Evolutionary conservation across 2,113 vertebrate species (phyloP).

Genomic region (Falcunculus frontatus): DNA sequence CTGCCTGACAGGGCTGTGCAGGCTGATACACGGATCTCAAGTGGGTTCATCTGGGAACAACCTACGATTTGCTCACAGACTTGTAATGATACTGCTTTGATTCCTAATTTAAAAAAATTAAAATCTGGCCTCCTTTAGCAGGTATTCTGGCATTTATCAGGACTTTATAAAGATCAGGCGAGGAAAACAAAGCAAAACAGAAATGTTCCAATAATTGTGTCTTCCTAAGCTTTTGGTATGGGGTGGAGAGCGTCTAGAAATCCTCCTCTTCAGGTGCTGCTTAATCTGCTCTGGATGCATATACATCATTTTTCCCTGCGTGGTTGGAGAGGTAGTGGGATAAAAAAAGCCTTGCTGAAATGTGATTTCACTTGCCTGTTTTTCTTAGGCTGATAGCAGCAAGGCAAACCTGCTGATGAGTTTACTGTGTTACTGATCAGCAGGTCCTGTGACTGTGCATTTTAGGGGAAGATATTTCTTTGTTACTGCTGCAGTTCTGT

Average conservation of each 20-base stretch:
- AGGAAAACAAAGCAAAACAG: not conserved
- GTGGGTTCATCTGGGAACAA: not conserved
- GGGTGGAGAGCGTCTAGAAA: not conserved
- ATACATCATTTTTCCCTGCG: not conserved
- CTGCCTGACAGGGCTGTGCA: not conserved
- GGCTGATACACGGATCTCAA: not conserved
- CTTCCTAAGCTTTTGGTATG: not conserved
- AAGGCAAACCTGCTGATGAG: not conserved
- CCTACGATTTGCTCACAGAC: not conserved
- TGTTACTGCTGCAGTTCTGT: not conserved
- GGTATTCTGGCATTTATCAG: not conserved
- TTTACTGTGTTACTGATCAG: too few species aligned
- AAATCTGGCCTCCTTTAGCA: not conserved
- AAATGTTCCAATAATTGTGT: not conserved
- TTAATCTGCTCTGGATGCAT: not conserved
- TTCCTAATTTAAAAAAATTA: not conserved
- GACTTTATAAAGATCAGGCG: not conserved
- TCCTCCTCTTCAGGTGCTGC: not conserved
- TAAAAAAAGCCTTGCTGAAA: not conserved
- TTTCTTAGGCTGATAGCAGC: not conserved
- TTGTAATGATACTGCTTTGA: not conserved
- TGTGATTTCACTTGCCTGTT: not conserved
- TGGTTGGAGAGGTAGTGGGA: not conserved
- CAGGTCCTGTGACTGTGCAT: slow-evolving; percentile 22
- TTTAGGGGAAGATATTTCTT: not conserved